A percentile compares a stretch with the other conserved stretches of the same genome.
Conservation (phyloP, 2,113 vertebrate species). For the Anseranas semipalmata region DNA sequence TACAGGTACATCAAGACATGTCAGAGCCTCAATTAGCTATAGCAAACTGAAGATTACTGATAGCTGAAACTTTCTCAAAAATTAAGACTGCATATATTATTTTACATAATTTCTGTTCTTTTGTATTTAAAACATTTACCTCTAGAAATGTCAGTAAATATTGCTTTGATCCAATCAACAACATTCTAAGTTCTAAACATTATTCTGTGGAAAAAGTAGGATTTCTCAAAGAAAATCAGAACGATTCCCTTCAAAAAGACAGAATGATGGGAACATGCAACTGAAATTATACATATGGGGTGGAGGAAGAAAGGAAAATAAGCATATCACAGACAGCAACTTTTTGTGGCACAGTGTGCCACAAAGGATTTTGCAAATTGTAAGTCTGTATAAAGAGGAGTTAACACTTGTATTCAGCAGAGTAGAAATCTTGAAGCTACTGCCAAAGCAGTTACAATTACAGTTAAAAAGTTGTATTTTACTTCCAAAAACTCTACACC, state of each 20-base stretch:
- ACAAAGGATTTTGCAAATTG: not conserved
- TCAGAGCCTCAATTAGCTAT: not conserved
- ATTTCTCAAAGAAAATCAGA: not conserved
- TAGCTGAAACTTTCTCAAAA: not conserved
- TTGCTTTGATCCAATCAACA: not conserved
- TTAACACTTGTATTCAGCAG: not conserved
- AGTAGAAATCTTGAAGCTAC: not conserved
- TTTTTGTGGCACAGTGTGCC: not conserved
- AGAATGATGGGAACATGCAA: rapidly evolving
- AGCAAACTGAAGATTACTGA: not conserved
- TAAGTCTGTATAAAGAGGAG: not conserved
- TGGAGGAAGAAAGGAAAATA: not conserved
- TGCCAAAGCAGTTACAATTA: not conserved
- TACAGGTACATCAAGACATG: not conserved
- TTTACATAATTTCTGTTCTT: not conserved
- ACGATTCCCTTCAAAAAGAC: not conserved
- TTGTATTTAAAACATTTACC: not conserved
- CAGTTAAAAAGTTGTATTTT: not conserved
- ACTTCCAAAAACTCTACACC: not conserved
- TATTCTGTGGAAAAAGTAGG: not conserved
- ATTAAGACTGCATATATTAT: not conserved
- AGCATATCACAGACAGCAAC: not conserved
- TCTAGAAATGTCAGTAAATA: not conserved
- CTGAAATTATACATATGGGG: not conserved
- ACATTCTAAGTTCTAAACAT: not conserved